A percentile compares a stretch with the other conserved stretches of the same genome.
Conservation (phyloP, 2,797 vertebrate genomes). For the Danio choprae region DNA sequence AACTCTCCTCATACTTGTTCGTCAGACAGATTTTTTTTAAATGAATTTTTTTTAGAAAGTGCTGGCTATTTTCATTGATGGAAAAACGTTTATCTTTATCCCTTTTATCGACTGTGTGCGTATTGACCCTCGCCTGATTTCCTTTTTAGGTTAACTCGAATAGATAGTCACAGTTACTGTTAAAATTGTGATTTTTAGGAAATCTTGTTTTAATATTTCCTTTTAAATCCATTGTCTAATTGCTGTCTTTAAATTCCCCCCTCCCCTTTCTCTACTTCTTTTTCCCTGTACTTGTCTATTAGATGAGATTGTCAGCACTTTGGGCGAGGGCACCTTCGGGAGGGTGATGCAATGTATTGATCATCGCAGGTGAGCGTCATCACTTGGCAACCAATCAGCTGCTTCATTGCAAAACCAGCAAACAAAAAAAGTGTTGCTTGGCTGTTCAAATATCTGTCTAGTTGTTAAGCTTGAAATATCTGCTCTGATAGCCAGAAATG, state of each 20-base stretch:
- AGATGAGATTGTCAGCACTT: slow-evolving; percentile 97
- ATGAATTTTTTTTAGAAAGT: neutral
- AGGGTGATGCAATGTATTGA: slow-evolving; percentile 96
- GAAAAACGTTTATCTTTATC: slow-evolving; percentile 34
- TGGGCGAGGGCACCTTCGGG: slow-evolving; percentile 97
- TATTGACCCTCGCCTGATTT: neutral
- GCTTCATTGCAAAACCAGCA: neutral
- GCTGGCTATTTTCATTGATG: slow-evolving; percentile 17
- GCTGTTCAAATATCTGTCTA: neutral
- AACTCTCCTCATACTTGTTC: neutral
- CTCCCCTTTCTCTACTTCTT: slow-evolving; percentile 65
- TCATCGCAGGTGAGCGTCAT: slow-evolving; percentile 88
- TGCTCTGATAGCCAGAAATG: neutral
- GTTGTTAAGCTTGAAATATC: neutral
- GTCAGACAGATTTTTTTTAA: neutral
- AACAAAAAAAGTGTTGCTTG: neutral
- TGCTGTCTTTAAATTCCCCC: slow-evolving; percentile 49
- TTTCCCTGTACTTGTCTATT: slow-evolving; percentile 72
- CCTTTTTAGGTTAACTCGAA: slow-evolving; percentile 49
- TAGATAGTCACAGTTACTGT: slow-evolving; percentile 64
- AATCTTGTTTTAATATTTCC: slow-evolving; percentile 60
- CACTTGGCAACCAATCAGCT: slow-evolving; percentile 10
- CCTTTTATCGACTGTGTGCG: slow-evolving; percentile 13
- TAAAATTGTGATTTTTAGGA: slow-evolving; percentile 67
- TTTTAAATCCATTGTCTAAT: slow-evolving; percentile 69